Evolutionary conservation across 2,113 vertebrate species (phyloP), one percentile per base, ranked within the genome.

Genomic region (Cyprinodon variegatus): DNA sequence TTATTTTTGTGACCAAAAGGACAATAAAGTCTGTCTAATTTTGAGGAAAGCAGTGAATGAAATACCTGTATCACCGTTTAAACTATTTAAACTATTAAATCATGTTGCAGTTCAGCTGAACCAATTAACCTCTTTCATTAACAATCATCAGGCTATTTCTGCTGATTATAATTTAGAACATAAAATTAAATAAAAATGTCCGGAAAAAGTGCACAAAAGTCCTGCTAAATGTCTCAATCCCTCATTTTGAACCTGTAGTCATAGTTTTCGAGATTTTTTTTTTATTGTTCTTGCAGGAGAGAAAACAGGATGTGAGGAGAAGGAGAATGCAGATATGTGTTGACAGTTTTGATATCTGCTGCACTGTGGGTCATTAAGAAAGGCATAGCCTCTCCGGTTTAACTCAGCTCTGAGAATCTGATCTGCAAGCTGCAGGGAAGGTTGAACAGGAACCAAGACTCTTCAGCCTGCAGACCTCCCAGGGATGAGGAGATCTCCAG

Each of bases 331-430:
- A 72, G 85, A 91, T 83, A 86, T 63, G 82, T 83, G 89, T 82
- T 90, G 92, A 93, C 92, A 94, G 90, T 88, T 80, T 76, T 77
- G 90, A 88, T 90, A 83, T 88, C 73, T 81, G 80, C 70, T 67
- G 72, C 76, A 90, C 86, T 82, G 50, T 73, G 79, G 90, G 88
- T 91, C 85, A 84, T 87, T 80, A 76, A 37, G 78, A 82, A 84
- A 85, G 83, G 72, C 79, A 67, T 63, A 70, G 78, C 88, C 84
- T 77, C 6, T 15, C 45, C 63, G 53, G 65, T 68, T 77, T 61
- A n/a, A 45, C 72, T 65, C 65, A 9, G 70, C 79, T 83, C 61
- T 36, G 11, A 68, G 80, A 79, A 17, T 68, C 13, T 14, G 65
- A 86, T 85, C 70, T 72, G 13, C 15, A 59, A 68, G 64, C 84